Evolutionary conservation across 2,113 vertebrate species (phyloP), one percentile per base, ranked within the genome.

Genomic region (Lepus americanus): DNA sequence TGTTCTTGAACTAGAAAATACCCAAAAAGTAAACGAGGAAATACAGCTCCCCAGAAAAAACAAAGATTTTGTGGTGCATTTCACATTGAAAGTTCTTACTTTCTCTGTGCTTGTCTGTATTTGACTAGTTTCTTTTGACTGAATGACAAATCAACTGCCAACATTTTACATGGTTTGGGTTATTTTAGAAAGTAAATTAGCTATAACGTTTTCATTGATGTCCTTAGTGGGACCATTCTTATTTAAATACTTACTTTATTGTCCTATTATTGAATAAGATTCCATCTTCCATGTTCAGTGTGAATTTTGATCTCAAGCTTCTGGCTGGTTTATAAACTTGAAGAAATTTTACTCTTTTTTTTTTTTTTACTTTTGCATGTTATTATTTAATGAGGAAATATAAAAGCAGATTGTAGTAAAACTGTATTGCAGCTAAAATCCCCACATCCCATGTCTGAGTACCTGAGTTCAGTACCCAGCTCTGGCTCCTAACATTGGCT

Each of bases 181-280:
- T 69, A 49, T 78, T 92, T 69, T 49, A 10, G 36, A n/a, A 94
- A 92, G 44, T 70, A 61, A 87, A 16, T 13, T 44, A 36, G 3
- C n/a, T 53, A 0, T 44, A 69, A 72, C 1, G 22, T 85, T 69
- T 83, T 87, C 36, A n/a, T 39, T 44, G 19, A n/a, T 95, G n/a
- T 80, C 74, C 81, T 92, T 63, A 79, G 2, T 90, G 33, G 77
- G 87, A 90, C 63, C 39, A 64, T 78, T 88, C 14, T 95, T 92
- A 31, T 80, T 87, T 85, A 19, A 61, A 36, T 77, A 59, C 63
- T 90, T 83, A 79, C 64, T 70, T 86, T 85, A 22, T 79, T 66
- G 17, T 31, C 49, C 87, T 93, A 69, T 27, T 69, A 55, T 19
- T 82, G 51, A 9, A 1, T 59, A 25, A 82, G 79, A 89, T 92